Evolutionary conservation across 1,140 invertebrate species (phyloP).

Genomic region (Drosophila athabasca): DNA sequence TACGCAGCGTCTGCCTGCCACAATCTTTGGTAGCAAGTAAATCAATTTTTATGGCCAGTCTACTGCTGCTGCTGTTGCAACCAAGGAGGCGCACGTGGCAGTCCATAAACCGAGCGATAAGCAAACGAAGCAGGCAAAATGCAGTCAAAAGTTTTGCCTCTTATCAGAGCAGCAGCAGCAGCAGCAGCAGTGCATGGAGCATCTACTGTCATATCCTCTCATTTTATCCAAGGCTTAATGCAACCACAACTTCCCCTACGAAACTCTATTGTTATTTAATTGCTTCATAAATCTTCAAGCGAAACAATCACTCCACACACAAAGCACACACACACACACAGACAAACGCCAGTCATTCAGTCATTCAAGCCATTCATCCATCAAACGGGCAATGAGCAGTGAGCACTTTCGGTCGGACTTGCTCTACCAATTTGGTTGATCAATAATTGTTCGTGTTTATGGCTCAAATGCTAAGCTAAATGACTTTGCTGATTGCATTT

Average conservation of each 20-base stretch:
- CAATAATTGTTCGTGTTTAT: slow-evolving; percentile 43
- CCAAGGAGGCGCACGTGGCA: slow-evolving; percentile 30
- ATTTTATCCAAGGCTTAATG: slow-evolving; percentile 6
- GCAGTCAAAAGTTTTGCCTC: slow-evolving; percentile 17
- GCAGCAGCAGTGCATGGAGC: too few relatives aligned
- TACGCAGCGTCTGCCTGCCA: slow-evolving; percentile 51
- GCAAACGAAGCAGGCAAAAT: slow-evolving; percentile 3
- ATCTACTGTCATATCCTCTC: background rate
- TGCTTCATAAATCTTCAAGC: slow-evolving; percentile 27
- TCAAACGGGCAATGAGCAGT: slow-evolving; percentile 2
- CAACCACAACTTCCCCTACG: background rate
- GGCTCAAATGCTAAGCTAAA: slow-evolving; percentile 49
- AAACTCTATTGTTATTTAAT: slow-evolving; percentile 6
- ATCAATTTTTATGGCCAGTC: slow-evolving; percentile 72
- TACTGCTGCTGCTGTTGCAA: slow-evolving; percentile 15
- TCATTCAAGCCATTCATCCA: slow-evolving; percentile 29
- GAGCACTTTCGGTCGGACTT: slow-evolving; percentile 28
- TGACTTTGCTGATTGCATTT: slow-evolving; percentile 66
- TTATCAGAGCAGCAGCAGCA: slow-evolving; percentile 17
- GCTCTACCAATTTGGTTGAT: slow-evolving; percentile 40
- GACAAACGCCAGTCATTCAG: slow-evolving; percentile 1
- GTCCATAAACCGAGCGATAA: slow-evolving; percentile 37
- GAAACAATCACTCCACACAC: slow-evolving; percentile 14
- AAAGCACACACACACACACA: background rate
- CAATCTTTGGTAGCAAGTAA: slow-evolving; percentile 31